These are phyloP conservation scores for Stenurella melanura DNA, from an alignment of 2,888 invertebrate genomes.

Conservation along the genomic window DNA sequence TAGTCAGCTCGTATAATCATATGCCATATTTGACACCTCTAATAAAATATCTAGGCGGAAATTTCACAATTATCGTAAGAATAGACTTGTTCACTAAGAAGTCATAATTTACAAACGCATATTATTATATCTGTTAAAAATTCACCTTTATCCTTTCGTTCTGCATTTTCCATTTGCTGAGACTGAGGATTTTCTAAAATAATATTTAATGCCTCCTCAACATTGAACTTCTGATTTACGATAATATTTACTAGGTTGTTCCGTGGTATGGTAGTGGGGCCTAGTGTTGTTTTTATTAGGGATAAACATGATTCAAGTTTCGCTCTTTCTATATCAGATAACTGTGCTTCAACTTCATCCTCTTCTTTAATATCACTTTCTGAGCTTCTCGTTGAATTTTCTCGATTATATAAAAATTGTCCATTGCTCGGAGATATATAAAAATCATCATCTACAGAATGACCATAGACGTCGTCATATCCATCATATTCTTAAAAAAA, in stretches of 20 bases:
- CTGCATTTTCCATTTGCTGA: slow-evolving; percentile 37
- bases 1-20: too few species aligned
- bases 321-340: slow-evolving; percentile 81
- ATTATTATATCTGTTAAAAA: slow-evolving; percentile 34
- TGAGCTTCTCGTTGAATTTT: slow-evolving; percentile 78
- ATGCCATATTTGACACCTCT: too few species aligned
- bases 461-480: slow-evolving; percentile 93
- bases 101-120: neutral
- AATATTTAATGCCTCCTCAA: slow-evolving; percentile 83
- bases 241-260: slow-evolving; percentile 83
- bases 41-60: too few species aligned
- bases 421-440: slow-evolving; percentile 92
- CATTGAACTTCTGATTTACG: slow-evolving; percentile 83
- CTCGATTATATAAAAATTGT: slow-evolving; percentile 89
- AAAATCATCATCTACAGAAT: slow-evolving; percentile 95
- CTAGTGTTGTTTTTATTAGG: slow-evolving; percentile 86
- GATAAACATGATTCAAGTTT: slow-evolving; percentile 89
- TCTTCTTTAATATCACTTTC: slow-evolving; percentile 85
- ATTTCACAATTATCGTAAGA: neutral
- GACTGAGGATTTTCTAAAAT: slow-evolving; percentile 71
- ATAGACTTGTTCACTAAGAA: neutral
- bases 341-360: slow-evolving; percentile 72
- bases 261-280: slow-evolving; percentile 82
- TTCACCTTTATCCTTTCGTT: slow-evolving; percentile 70
- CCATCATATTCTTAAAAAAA: slow-evolving; percentile 86